A percentile compares a stretch with the other conserved stretches of the same genome.
phyloP scores from a whole-genome alignment of 2,113 vertebrate species.

The Phainopepla nitens region DNA sequence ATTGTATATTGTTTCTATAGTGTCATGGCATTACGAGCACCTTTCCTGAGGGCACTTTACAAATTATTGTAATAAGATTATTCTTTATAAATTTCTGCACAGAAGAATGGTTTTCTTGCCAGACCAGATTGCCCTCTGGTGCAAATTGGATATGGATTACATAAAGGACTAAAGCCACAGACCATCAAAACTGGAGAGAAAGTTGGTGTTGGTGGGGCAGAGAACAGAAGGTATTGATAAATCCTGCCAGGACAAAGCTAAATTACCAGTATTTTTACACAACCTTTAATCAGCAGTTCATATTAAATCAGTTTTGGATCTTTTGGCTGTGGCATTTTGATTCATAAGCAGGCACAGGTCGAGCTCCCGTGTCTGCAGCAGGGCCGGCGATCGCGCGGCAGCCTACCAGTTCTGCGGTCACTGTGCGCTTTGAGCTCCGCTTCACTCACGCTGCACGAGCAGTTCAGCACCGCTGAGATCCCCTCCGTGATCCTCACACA shows the following conservation, averaged over 20 bases:
- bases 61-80: neutral
- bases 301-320: conserved; percentile 1
- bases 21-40: conserved; percentile 7
- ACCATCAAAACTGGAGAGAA: neutral
- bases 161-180: neutral
- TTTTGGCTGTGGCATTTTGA: neutral
- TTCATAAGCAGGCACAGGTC: neutral
- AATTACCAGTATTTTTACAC: neutral
- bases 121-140: neutral
- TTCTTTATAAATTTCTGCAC: neutral
- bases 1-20: conserved; percentile 20
- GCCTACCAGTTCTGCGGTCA: accelerated
- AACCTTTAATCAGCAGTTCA: neutral
- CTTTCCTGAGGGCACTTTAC: conserved; percentile 35
- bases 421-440: neutral
- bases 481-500: neutral
- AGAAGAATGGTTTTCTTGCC: neutral
- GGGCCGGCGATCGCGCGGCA: accelerated
- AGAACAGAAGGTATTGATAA: neutral
- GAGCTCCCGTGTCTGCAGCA: accelerated
- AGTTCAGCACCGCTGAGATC: accelerated
- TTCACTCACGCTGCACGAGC: accelerated
- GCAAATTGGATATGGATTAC: neutral
- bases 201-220: neutral
- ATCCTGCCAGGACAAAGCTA: neutral